Conservation (phyloP, 2,888 invertebrate genomes). For the Drosophila quinaria region DNA sequence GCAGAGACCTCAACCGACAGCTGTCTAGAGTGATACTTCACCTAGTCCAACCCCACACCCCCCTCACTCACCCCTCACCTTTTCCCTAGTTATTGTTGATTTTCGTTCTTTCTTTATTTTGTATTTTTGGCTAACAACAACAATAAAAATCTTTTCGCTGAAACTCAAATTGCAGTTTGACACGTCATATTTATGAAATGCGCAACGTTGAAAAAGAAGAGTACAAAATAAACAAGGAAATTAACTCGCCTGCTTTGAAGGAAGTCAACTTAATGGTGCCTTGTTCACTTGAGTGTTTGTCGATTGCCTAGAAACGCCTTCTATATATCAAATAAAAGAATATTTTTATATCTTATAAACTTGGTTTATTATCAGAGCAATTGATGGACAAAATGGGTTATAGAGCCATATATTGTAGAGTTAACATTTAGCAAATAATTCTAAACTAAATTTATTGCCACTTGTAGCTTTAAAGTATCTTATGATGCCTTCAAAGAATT, state of each 20-base stretch:
- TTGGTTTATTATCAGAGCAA: background rate
- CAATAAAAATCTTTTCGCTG: conserved; percentile 45
- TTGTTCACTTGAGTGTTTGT: conserved; percentile 64
- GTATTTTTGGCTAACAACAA: conserved; percentile 49
- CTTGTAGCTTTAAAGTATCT: too few relatives aligned
- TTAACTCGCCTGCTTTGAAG: conserved; percentile 46
- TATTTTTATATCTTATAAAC: background rate
- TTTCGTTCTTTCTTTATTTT: conserved; percentile 13
- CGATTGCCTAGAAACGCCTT: conserved; percentile 60
- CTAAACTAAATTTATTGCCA: too few relatives aligned
- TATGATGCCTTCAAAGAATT: too few relatives aligned
- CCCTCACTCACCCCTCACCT: too few relatives aligned
- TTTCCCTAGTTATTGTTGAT: background rate
- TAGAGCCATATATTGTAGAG: too few relatives aligned
- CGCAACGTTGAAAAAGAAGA: conserved; percentile 77
- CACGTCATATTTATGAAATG: conserved; percentile 81
- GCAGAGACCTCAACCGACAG: conserved; percentile 35
- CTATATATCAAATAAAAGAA: background rate
- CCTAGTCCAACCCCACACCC: background rate
- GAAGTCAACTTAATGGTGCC: conserved; percentile 23
- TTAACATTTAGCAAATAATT: too few relatives aligned
- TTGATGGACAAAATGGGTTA: too few relatives aligned
- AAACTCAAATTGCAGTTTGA: conserved; percentile 73
- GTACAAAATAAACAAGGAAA: conserved; percentile 71
- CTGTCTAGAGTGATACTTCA: conserved; percentile 52